Conservation (phyloP, 2,113 vertebrate species). For the Syngnathus scovelli region DNA sequence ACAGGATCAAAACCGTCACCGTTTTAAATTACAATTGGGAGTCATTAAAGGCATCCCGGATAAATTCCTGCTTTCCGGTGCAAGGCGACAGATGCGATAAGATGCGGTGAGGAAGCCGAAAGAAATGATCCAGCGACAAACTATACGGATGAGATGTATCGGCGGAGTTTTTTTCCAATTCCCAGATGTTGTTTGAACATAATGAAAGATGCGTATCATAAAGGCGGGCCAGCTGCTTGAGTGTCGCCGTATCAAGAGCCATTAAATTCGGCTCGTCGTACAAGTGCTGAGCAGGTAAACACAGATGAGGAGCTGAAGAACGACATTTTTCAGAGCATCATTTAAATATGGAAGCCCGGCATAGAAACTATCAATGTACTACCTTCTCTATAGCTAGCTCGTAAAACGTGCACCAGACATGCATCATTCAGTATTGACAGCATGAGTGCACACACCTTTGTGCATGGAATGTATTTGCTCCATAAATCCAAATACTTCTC, state of each 20-base stretch:
- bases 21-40: background rate
- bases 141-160: constrained; percentile 22
- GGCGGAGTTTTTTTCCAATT: constrained; percentile 22
- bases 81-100: constrained; percentile 31
- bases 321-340: constrained; percentile 18
- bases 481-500: background rate
- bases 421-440: constrained; percentile 12
- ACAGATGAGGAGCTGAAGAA: constrained; percentile 34
- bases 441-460: background rate
- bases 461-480: background rate
- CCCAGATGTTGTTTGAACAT: constrained; percentile 15
- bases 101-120: constrained; percentile 8
- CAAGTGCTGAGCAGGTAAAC: constrained; percentile 16
- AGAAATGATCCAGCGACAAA: constrained; percentile 30
- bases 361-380: constrained; percentile 38
- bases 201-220: constrained; percentile 8
- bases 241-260: constrained; percentile 9
- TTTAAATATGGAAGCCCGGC: constrained; percentile 33
- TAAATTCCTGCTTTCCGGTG: constrained; percentile 23
- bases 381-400: constrained; percentile 2
- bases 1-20: background rate
- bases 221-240: background rate
- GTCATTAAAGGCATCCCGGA: background rate
- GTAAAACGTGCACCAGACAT: constrained; percentile 21
- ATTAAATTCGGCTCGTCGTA: background rate